A percentile compares a stretch with the other conserved stretches of the same genome.
phyloP scores from a whole-genome alignment of 2,797 vertebrate species.

The Cygnus olor region DNA sequence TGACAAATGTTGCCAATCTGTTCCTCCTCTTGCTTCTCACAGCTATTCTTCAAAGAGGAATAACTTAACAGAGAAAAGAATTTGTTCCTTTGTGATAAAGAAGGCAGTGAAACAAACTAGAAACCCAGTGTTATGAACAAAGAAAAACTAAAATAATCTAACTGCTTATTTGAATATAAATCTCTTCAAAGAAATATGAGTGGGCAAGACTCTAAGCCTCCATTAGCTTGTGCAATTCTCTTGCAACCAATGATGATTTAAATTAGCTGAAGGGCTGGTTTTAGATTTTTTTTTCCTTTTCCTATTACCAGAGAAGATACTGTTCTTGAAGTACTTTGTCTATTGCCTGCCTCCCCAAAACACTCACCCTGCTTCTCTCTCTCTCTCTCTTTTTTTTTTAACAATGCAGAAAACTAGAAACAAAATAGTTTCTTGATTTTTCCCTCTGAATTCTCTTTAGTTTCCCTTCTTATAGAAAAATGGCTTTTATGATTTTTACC shows the following conservation, averaged over 20 bases:
- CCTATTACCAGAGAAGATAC: neutral
- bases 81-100: neutral
- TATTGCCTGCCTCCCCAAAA: neutral
- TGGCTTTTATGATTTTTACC: neutral
- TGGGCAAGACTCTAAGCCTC: neutral
- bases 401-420: neutral
- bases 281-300: neutral
- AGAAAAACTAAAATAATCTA: neutral
- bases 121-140: neutral
- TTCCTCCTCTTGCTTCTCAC: constrained; percentile 15
- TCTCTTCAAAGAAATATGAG: neutral
- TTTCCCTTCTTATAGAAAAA: neutral
- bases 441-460: neutral
- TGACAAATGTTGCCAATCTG: constrained; percentile 35
- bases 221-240: neutral
- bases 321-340: neutral
- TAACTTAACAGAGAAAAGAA: neutral
- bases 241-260: neutral
- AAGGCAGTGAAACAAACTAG: neutral
- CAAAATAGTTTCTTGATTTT: neutral
- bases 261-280: neutral
- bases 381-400: neutral
- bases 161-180: neutral
- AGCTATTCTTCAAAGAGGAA: constrained; percentile 25
- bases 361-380: accelerated